Conservation (phyloP, 2,113 vertebrate species). For the Macroglossus sobrinus region DNA sequence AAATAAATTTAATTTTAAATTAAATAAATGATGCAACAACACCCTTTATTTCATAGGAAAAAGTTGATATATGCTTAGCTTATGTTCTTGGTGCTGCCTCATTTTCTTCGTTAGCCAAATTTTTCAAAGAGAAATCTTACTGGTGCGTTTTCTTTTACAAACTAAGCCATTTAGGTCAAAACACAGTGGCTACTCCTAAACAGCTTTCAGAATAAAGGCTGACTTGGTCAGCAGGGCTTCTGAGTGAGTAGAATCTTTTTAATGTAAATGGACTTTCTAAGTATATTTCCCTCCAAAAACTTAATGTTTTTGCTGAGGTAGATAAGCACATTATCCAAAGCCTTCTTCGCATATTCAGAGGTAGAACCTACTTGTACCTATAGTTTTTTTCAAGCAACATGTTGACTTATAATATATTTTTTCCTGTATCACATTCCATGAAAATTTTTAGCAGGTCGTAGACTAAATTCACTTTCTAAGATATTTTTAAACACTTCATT, state of each 20-base stretch:
- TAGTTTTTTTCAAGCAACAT: not conserved
- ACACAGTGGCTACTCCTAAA: not conserved
- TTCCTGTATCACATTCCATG: not conserved
- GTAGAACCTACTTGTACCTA: not conserved
- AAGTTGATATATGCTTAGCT: not conserved
- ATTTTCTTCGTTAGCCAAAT: not conserved
- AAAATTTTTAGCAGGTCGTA: not conserved
- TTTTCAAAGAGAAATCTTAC: not conserved
- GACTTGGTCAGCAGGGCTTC: not conserved
- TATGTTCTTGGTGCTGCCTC: not conserved
- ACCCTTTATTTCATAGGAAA: not conserved
- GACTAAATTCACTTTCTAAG: not conserved
- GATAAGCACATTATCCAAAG: not conserved
- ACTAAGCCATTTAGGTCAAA: not conserved
- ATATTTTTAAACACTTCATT: not conserved
- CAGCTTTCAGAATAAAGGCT: not conserved
- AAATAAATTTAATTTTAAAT: too few species aligned
- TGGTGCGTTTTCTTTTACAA: not conserved
- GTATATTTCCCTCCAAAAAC: not conserved
- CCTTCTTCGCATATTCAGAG: not conserved
- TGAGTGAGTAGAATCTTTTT: not conserved
- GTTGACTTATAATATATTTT: not conserved
- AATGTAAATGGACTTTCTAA: not conserved
- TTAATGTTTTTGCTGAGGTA: not conserved
- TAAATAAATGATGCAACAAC: not conserved